Evolutionary conservation across 2,797 vertebrate species (phyloP), one percentile per base, ranked within the genome.

Genomic region (Geotrypetes seraphini): DNA sequence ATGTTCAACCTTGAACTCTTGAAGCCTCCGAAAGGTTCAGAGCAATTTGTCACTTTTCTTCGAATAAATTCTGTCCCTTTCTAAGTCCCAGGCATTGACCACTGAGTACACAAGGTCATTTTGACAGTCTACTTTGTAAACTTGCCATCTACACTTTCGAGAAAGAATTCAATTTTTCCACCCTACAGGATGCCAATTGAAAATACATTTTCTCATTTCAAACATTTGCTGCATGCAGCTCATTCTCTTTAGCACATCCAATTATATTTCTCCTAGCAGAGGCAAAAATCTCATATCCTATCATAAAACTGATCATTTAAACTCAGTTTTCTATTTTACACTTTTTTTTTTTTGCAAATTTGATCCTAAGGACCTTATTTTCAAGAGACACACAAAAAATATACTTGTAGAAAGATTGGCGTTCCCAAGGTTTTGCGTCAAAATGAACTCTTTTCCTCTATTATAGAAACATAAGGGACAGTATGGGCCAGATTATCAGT

Each of bases 141-240:
- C 48, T 28, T 43, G 12, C 23, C 24, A 42, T 0, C 10, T 12
- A 11, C 9, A 17, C 29, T 8, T 5, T 12, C n/a, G 23, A 26
- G 24, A 35, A 44, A 49, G 22, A 63, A 59, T 46, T 31, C 43
- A 42, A 60, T 54, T 63, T 56, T 41, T 31, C 34, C n/a, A 26
- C 32, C 16, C 51, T 45, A 7, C 43, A 39, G 51, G 46, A 37
- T 48, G 43, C 6, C 43, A 35, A 47, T 46, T 45, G 59, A 22
- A 49, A 58, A 30, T 28, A 20, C 33, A 41, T 35, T 33, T 48
- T 47, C 33, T 50, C 30, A 30, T 52, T 51, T 24, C 6, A 35
- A 60, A 33, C 17, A 27, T 8, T 5, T 1, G 12, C n/a, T 31
- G 26, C 43, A 50, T 33, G 31, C 33, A 31, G 50, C 15, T 47